Evolutionary conservation across 2,888 invertebrate species (phyloP).

Genomic region (Tiliacea citrago): DNA sequence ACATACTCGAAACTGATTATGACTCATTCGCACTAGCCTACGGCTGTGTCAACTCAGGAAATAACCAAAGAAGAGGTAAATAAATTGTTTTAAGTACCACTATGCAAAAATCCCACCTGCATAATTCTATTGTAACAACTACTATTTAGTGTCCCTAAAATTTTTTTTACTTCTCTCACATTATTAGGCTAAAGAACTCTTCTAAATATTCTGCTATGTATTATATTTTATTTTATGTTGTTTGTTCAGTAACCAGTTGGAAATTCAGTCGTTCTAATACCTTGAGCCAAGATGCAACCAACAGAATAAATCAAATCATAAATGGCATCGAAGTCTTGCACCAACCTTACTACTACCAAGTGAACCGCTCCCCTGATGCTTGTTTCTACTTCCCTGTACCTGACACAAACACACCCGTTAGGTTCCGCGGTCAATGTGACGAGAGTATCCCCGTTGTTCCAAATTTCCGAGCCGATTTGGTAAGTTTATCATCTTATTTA

Average conservation of each 20-base stretch:
- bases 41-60: constrained; percentile 88
- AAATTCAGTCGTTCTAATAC: constrained; percentile 75
- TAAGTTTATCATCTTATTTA: constrained; percentile 46
- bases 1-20: constrained; percentile 89
- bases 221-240: neutral
- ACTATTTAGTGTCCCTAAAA: too few species aligned
- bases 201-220: too few species aligned
- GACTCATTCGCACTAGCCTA: constrained; percentile 91
- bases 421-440: constrained; percentile 60
- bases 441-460: constrained; percentile 48
- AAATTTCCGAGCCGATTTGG: constrained; percentile 52
- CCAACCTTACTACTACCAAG: constrained; percentile 69
- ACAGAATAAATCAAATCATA: constrained; percentile 69
- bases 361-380: constrained; percentile 67
- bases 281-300: constrained; percentile 62
- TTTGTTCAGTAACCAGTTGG: constrained; percentile 77
- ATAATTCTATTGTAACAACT: neutral
- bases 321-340: constrained; percentile 68
- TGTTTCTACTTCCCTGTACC: constrained; percentile 66
- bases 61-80: constrained; percentile 80
- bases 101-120: neutral
- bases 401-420: constrained; percentile 40
- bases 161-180: neutral
- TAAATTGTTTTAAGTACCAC: constrained; percentile 22
- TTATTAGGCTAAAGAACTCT: too few species aligned